Percentiles rank a stretch among this genome's conserved stretches.
Evolutionary conservation across 30 jellyfish, hydroid and myxozoan species (phyloP).

Genomic region (Mastigias papua): DNA sequence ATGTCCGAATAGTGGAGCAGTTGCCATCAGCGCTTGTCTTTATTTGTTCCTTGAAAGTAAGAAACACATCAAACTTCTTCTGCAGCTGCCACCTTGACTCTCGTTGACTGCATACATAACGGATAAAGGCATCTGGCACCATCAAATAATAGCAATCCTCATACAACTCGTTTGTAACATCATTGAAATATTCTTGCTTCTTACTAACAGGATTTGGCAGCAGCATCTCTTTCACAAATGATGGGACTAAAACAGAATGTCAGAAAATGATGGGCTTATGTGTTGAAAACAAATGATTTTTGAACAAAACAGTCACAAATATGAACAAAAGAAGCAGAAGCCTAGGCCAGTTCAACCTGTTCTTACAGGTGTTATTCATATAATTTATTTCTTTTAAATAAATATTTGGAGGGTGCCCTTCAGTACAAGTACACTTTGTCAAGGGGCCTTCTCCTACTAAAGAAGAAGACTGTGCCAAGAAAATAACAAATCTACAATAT

Average conservation of each 20-base stretch:
- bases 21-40: constrained; percentile 52
- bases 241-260: constrained; percentile 23
- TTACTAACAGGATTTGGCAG: constrained; percentile 35
- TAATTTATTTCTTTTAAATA: not conserved
- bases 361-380: not conserved
- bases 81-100: constrained; percentile 52
- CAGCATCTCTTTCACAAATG: constrained; percentile 15
- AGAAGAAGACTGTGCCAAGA: not conserved
- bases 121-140: constrained; percentile 37
- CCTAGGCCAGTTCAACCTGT: not conserved
- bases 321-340: not conserved
- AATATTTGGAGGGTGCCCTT: not conserved
- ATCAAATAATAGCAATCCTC: constrained; percentile 29
- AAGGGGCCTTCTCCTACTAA: not conserved
- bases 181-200: constrained; percentile 54
- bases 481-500: not conserved
- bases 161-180: constrained; percentile 44
- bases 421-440: not conserved
- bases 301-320: not conserved
- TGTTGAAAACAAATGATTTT: not conserved
- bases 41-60: constrained; percentile 18
- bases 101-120: constrained; percentile 53
- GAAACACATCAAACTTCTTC: not conserved
- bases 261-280: not conserved
- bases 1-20: constrained; percentile 39